Percentiles rank a stretch among this genome's conserved stretches.
These are phyloP conservation scores for Mya arenaria DNA, from an alignment of 1,140 invertebrate species.

Conservation along the genomic window DNA sequence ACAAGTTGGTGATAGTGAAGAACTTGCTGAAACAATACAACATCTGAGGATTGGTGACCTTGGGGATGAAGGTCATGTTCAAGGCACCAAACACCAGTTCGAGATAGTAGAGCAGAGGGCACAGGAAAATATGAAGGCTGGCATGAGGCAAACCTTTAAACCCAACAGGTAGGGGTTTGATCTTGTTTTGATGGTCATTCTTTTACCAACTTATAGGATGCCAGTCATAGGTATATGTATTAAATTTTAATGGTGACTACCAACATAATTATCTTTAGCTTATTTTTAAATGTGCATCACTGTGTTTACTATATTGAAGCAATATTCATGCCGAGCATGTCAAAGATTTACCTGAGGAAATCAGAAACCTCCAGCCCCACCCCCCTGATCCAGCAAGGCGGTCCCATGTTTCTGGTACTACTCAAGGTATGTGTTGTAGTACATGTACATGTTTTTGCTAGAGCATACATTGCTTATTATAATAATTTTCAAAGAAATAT, in stretches of 20 bases:
- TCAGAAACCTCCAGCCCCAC: slow-evolving; percentile 3
- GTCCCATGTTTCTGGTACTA: too few relatives aligned
- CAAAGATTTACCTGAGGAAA: slow-evolving; percentile 25
- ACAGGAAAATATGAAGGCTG: slow-evolving; percentile 6
- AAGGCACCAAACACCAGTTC: slow-evolving; percentile 13
- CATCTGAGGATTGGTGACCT: neutral
- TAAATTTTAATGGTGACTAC: neutral
- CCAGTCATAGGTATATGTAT: neutral
- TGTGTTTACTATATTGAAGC: neutral
- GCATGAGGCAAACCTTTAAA: slow-evolving; percentile 2
- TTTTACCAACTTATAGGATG: neutral
- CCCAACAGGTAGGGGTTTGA: neutral
- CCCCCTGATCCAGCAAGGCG: too few relatives aligned
- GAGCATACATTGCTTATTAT: too few relatives aligned
- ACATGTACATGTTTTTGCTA: too few relatives aligned
- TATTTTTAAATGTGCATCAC: neutral
- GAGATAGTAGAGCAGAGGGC: slow-evolving; percentile 27
- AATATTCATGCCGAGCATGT: slow-evolving; percentile 19
- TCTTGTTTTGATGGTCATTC: neutral
- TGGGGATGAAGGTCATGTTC: neutral
- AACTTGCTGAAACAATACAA: neutral
- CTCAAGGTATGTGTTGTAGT: too few relatives aligned
- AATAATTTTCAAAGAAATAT: neutral
- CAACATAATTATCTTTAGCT: neutral
- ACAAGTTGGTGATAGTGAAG: neutral